Conservation (phyloP, 2,113 vertebrate genomes). For the Haliaeetus leucogaster region DNA sequence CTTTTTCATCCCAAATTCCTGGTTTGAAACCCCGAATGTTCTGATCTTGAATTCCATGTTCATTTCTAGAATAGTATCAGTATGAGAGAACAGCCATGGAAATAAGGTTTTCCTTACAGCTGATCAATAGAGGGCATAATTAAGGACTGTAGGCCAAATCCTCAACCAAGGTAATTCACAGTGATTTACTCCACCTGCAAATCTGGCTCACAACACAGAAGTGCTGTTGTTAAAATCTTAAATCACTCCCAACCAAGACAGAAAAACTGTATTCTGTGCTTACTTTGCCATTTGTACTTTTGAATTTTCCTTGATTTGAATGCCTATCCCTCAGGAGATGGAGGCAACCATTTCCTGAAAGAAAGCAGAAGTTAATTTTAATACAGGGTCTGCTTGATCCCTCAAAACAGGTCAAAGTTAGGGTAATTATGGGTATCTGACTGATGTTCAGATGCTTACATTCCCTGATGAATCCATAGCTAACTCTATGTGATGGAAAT, state of each 20-base stretch:
- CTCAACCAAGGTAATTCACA: background rate
- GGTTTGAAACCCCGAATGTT: background rate
- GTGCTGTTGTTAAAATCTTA: background rate
- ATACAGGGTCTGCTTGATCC: background rate
- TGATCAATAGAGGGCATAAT: background rate
- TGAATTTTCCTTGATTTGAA: background rate
- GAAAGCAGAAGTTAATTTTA: background rate
- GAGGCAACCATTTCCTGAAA: background rate
- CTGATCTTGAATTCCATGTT: background rate
- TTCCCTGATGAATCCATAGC: slow-evolving; percentile 30
- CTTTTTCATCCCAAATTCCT: background rate
- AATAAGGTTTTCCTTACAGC: background rate
- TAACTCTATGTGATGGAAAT: slow-evolving; percentile 43
- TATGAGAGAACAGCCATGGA: background rate
- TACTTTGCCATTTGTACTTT: background rate
- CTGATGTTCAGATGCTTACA: slow-evolving; percentile 30
- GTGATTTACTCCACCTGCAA: background rate
- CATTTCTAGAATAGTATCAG: background rate
- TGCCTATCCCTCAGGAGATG: rapidly evolving
- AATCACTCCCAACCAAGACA: background rate
- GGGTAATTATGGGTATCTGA: slow-evolving; percentile 10
- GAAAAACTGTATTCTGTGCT: background rate
- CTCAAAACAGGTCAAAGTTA: slow-evolving; percentile 40
- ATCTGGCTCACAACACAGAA: background rate
- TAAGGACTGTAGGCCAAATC: background rate